phyloP scores from a whole-genome alignment of 2,797 vertebrate genomes.

The Todus mexicanus region DNA sequence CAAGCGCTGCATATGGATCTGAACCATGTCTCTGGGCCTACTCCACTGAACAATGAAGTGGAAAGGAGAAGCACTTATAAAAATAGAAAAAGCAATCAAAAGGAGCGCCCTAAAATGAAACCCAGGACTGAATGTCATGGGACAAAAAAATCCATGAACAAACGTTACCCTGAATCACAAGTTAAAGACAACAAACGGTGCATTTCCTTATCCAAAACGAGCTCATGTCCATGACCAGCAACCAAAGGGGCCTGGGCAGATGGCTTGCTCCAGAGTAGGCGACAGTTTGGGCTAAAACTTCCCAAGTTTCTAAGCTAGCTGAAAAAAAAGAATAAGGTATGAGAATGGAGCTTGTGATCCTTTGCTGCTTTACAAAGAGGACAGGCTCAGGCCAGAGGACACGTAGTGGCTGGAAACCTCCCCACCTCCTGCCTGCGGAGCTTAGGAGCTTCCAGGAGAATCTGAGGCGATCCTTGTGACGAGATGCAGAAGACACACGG shows the following conservation, averaged over 20 bases:
- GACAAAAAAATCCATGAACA: neutral
- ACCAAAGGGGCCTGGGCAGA: neutral
- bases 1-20: neutral
- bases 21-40: neutral
- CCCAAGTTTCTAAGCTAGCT: neutral
- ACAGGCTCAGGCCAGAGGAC: neutral
- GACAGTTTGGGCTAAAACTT: neutral
- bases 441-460: neutral
- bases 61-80: neutral
- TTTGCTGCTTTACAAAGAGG: neutral
- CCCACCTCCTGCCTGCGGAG: neutral
- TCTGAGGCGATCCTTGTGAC: neutral
- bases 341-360: neutral
- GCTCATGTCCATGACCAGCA: neutral
- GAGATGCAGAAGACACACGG: accelerated
- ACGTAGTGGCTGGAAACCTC: neutral
- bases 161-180: neutral
- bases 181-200: neutral
- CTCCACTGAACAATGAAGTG: neutral
- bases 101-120: neutral
- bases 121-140: neutral
- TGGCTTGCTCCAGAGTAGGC: neutral
- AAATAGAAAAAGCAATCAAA: neutral
- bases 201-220: neutral
- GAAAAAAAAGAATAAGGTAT: neutral